These are phyloP conservation scores for Datnioides undecimradiatus DNA, from an alignment of 2,113 vertebrate genomes.

Conservation along the genomic window DNA sequence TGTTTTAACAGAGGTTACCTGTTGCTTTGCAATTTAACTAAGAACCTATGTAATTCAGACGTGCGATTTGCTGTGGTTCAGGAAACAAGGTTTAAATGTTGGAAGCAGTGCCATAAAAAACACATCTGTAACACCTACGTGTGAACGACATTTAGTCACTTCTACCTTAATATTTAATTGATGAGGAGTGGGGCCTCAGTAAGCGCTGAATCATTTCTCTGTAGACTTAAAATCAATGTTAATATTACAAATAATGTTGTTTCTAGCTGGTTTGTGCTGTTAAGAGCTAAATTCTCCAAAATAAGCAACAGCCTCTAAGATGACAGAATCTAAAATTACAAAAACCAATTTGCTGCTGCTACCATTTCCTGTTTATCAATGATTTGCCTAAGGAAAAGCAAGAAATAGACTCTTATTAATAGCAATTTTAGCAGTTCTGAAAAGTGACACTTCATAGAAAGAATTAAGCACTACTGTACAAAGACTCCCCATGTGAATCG, in stretches of 20 bases:
- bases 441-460: slow-evolving; percentile 68
- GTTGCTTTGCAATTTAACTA: background rate
- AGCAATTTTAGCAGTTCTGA: slow-evolving; percentile 57
- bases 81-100: background rate
- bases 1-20: background rate
- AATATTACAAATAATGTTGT: background rate
- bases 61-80: background rate
- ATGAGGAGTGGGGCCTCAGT: background rate
- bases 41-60: background rate
- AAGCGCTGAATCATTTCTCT: background rate
- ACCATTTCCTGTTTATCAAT: slow-evolving; percentile 39
- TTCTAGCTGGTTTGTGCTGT: background rate
- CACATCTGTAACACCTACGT: background rate
- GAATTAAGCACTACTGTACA: slow-evolving; percentile 77
- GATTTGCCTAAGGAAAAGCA: slow-evolving; percentile 56
- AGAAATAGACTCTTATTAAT: slow-evolving; percentile 64
- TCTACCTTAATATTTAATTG: background rate
- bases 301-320: background rate
- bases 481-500: slow-evolving; percentile 79
- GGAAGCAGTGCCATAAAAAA: background rate
- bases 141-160: background rate
- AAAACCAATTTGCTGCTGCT: slow-evolving; percentile 17
- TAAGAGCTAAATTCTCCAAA: background rate
- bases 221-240: background rate
- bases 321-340: slow-evolving; percentile 38